A percentile compares a stretch with the other conserved stretches of the same genome.
phyloP scores from a whole-genome alignment of 2,888 invertebrate genomes.

The Orchesellides sinensis region DNA sequence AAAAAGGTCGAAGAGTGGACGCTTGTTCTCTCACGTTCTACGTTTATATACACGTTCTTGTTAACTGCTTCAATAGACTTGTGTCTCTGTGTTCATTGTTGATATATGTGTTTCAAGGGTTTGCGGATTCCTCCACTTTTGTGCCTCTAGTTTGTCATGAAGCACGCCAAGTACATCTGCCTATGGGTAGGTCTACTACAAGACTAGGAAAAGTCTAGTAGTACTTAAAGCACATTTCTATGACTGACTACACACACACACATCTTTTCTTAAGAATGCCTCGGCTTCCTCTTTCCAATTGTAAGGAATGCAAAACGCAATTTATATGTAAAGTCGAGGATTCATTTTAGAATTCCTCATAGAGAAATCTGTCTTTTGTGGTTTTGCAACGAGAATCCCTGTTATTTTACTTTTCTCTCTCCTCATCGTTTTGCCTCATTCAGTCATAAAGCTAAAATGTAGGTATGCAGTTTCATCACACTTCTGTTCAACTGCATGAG shows the following conservation, averaged over 20 bases:
- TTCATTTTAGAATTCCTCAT: conserved; percentile 48
- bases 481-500: background rate
- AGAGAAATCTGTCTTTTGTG: conserved; percentile 57
- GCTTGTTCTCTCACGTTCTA: background rate
- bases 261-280: background rate
- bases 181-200: background rate
- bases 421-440: conserved; percentile 6
- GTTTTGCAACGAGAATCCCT: conserved; percentile 39
- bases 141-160: background rate
- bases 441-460: conserved; percentile 20
- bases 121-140: background rate
- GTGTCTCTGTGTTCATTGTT: no score
- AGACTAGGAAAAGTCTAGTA: background rate
- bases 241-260: no score
- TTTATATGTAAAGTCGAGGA: conserved; percentile 62
- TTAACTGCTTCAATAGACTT: background rate
- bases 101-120: no score
- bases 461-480: background rate
- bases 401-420: background rate
- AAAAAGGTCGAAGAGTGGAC: background rate
- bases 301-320: conserved; percentile 42
- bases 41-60: background rate
- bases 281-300: background rate
- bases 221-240: no score
- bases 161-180: conserved; percentile 6